These are phyloP conservation scores for Holothuria glaberrima DNA, from an alignment of 35 echinoderm and acorn worm genomes.

Conservation along the genomic window DNA sequence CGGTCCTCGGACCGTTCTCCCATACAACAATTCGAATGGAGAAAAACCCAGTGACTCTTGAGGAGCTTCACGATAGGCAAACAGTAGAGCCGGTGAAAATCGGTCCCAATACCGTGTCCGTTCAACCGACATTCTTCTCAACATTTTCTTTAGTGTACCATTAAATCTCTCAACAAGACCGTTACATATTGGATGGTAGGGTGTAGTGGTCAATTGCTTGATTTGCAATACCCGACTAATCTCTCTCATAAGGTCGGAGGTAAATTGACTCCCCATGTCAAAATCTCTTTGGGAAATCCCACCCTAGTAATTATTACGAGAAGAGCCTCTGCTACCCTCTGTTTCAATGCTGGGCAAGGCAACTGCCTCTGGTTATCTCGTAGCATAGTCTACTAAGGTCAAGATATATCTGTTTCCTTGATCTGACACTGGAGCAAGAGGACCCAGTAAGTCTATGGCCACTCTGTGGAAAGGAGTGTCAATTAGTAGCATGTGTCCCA, in stretches of 20 bases:
- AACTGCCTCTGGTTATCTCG: constrained; percentile 66
- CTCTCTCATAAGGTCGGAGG: constrained; percentile 63
- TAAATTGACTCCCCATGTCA: constrained; percentile 67
- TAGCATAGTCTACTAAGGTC: constrained; percentile 61
- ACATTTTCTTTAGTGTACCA: constrained; percentile 58
- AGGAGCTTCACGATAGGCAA: constrained; percentile 63
- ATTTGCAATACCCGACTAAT: constrained; percentile 48
- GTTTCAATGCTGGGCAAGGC: constrained; percentile 66
- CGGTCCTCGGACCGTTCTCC: constrained; percentile 64
- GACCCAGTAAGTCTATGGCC: neutral
- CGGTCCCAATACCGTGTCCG: constrained; percentile 67
- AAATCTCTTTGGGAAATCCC: constrained; percentile 64
- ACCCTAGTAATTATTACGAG: constrained; percentile 52
- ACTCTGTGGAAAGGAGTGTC: constrained; percentile 55
- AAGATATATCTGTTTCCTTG: neutral
- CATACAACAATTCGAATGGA: constrained; percentile 72
- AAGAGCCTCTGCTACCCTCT: constrained; percentile 58
- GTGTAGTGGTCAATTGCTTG: constrained; percentile 40
- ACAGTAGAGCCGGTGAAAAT: constrained; percentile 50
- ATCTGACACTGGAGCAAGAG: neutral
- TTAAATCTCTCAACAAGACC: constrained; percentile 62
- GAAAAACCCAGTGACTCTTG: constrained; percentile 65
- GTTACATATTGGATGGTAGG: constrained; percentile 51
- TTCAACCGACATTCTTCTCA: constrained; percentile 62
- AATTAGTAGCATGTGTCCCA: constrained; percentile 72